Evolutionary conservation across 2,113 vertebrate species (phyloP).

Genomic region (Trogon surrucura): DNA sequence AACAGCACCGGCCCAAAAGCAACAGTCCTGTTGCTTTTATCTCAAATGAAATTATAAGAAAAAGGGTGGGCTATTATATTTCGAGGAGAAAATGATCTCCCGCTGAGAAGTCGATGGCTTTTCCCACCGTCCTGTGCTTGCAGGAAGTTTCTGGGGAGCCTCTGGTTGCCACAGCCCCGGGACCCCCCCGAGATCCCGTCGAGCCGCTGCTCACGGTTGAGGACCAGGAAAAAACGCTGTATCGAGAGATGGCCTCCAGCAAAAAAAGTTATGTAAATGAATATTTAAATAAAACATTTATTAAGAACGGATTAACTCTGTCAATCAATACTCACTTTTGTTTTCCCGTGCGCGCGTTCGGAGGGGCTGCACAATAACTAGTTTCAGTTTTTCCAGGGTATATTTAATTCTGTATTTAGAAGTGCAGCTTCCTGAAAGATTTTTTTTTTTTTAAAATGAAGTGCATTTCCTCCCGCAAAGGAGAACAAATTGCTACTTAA

Average conservation of each 20-base stretch:
- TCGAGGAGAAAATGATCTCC: background rate
- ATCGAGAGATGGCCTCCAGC: background rate
- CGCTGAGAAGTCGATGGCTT: background rate
- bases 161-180: background rate
- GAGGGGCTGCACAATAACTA: background rate
- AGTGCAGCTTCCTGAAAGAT: constrained; percentile 1
- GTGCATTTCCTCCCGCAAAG: constrained; percentile 50
- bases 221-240: background rate
- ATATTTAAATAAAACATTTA: constrained; percentile 45
- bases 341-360: fast-evolving
- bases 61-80: background rate
- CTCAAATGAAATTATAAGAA: background rate
- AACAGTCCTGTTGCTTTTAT: background rate
- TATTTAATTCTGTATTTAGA: constrained; percentile 36
- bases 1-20: too few species aligned
- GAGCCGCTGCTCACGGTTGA: fast-evolving
- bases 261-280: background rate
- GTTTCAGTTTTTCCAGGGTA: background rate
- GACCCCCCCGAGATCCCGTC: background rate
- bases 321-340: constrained; percentile 18
- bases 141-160: background rate
- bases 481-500: constrained; percentile 68
- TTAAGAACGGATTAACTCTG: constrained; percentile 34
- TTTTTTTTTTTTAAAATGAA: background rate
- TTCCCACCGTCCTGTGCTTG: fast-evolving